Conservation (phyloP, 2,797 vertebrate species). For the Tarsius wallacei region DNA sequence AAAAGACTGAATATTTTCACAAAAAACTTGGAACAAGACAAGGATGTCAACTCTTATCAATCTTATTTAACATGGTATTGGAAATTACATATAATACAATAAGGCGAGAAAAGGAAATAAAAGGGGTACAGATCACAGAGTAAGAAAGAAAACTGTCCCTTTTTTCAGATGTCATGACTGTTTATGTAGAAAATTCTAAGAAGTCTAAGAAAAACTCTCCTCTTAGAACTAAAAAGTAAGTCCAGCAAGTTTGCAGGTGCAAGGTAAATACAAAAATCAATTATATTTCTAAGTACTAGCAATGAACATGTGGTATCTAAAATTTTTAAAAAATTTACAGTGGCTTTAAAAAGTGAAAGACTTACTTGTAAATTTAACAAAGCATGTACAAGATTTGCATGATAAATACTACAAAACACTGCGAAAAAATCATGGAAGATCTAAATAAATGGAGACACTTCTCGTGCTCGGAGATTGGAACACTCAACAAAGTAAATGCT, state of each 20-base stretch:
- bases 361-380: not conserved
- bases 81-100: not conserved
- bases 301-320: not conserved
- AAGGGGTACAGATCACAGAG: not conserved
- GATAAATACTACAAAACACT: constrained; percentile 33
- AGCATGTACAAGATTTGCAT: not conserved
- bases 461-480: not conserved
- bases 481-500: not conserved
- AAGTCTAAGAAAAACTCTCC: not conserved
- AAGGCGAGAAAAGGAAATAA: not conserved
- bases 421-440: not conserved
- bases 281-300: not conserved
- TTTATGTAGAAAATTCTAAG: not conserved
- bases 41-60: not conserved
- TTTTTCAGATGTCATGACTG: not conserved
- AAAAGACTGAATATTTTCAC: not conserved
- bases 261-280: not conserved
- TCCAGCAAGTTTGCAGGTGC: not conserved
- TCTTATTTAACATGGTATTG: not conserved
- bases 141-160: not conserved
- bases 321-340: not conserved
- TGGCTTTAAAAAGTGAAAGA: constrained; percentile 11
- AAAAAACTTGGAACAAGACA: not conserved
- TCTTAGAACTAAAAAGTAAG: not conserved
- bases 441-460: constrained; percentile 1